Base-by-base conservation (phyloP, 1,140 invertebrate species). In the Trachymyrmex septentrionalis region DNA sequence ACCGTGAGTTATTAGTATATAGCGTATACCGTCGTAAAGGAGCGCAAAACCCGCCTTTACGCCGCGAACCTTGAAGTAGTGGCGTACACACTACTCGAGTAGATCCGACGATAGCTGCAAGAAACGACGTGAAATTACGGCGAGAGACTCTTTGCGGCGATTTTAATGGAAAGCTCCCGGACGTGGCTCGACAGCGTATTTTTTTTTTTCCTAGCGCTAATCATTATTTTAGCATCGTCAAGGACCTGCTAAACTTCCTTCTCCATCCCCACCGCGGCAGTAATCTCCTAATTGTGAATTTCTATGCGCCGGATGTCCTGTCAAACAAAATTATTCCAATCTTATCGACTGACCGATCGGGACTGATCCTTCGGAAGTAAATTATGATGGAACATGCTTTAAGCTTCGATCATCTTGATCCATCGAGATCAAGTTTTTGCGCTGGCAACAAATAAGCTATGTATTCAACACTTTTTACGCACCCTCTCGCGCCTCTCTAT, bases 1-100 rank as follows among this genome's bases (percentile, higher is more conserved):
- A 90, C 84, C 87, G 87, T 91, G 89, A 91, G 88, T 91, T 90
- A 91, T 91, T 88, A 91, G 85, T 88, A 85, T 90, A 89, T 87
- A 72, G 87, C 73, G 85, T 72, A 77, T 81, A 89, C 24, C 88
- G 66, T 87, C 85, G 87, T 89, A 90, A 90, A 90, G 85, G 89
- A 90, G 85, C 88, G 66, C 77, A 87, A 73, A 71, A 87, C 86
- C 67, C 61, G 63, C 66, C 67, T 90, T 87, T 89, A 85, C 78
- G 78, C 85, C 85, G 72, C 77, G 87, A 66, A 73, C 73, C 78
- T 89, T 87, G 78, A 73, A 86, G 85, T 76, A 88, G 87, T 67
- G 84, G 24, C 71, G 71, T 67, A 87, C 66, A 55, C 21, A 24
- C 14, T 59, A 55, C 73, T 80, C 82, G 67, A 63, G 21, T 9